Conservation (phyloP, 2,797 vertebrate genomes). For the Columba guinea region DNA sequence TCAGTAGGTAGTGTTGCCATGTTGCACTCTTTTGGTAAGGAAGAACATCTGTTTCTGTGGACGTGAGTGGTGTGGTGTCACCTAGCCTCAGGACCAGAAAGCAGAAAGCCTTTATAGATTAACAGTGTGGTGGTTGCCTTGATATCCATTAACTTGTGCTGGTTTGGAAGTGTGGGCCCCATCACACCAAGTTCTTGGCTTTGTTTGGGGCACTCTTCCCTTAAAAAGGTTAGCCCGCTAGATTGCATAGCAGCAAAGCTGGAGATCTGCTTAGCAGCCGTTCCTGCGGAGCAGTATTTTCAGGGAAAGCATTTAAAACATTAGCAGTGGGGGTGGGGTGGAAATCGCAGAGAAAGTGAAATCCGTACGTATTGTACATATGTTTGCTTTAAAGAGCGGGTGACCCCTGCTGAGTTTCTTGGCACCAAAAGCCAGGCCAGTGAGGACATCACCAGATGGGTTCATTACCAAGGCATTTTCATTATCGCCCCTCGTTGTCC, state of each 20-base stretch:
- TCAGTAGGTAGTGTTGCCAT: neutral
- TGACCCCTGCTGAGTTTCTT: constrained; percentile 56
- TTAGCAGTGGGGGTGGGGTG: constrained; percentile 32
- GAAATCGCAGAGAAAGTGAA: constrained; percentile 7
- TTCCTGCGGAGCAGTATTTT: constrained; percentile 35
- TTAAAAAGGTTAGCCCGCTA: neutral
- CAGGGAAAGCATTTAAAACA: constrained; percentile 63
- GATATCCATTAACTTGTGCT: neutral
- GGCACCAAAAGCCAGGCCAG: constrained; percentile 43
- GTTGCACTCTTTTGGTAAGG: neutral
- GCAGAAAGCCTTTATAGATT: neutral
- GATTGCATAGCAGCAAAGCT: neutral
- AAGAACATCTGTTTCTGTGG: neutral
- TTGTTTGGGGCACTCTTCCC: neutral
- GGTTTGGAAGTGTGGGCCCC: neutral
- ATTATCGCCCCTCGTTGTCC: constrained; percentile 29
- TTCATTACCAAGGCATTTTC: constrained; percentile 67
- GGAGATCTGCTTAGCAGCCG: constrained; percentile 33
- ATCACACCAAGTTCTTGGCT: neutral
- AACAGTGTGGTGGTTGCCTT: neutral
- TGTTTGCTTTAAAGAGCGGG: constrained; percentile 56
- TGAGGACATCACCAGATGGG: constrained; percentile 67
- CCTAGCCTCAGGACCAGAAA: neutral
- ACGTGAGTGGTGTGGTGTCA: fast-evolving
- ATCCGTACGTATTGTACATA: constrained; percentile 56